These are phyloP conservation scores for Neopipo cinnamomea DNA, from an alignment of 2,113 vertebrate species.

Conservation along the genomic window DNA sequence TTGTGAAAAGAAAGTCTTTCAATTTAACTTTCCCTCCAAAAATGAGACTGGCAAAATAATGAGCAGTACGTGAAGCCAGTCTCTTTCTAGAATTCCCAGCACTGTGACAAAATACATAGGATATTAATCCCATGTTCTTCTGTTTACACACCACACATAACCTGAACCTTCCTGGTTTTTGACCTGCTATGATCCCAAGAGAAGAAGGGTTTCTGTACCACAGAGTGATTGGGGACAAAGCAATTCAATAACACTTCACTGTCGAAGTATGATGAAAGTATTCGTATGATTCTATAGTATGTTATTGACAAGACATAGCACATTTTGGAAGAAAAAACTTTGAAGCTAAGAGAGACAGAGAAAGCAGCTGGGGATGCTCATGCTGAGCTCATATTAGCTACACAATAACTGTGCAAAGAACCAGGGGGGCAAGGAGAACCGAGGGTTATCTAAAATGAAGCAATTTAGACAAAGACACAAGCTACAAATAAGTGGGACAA, in stretches of 20 bases:
- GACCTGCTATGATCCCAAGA: neutral
- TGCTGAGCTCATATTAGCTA: neutral
- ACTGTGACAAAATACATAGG: neutral
- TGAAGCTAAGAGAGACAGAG: conserved; percentile 26
- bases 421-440: neutral
- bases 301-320: neutral
- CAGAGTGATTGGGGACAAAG: neutral
- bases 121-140: neutral
- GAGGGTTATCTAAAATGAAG: neutral
- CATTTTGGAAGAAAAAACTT: conserved; percentile 7
- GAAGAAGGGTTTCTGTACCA: neutral
- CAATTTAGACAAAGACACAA: neutral
- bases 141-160: neutral
- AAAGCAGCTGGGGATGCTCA: neutral
- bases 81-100: neutral
- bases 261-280: neutral
- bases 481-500: neutral
- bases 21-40: conserved; percentile 29
- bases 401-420: neutral
- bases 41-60: neutral
- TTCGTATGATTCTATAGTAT: neutral
- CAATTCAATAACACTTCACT: neutral
- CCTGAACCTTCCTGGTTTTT: neutral
- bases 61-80: neutral
- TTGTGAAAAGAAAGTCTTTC: neutral